phyloP scores from a whole-genome alignment of 2,113 vertebrate species.

The Corythornis vintsioides region DNA sequence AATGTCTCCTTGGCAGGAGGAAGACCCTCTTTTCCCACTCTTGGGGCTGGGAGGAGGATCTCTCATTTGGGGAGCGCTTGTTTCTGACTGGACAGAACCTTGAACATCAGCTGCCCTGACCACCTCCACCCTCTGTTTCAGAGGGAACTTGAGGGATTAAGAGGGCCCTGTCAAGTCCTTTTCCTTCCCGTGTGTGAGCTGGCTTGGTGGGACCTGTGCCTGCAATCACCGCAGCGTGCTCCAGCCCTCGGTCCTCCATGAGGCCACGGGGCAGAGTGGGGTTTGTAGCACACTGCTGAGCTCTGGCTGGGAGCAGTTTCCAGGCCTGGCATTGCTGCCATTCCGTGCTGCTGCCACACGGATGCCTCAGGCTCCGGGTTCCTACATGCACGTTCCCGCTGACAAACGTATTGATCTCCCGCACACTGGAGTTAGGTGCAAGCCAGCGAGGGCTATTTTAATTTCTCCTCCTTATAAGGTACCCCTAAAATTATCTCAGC shows the following conservation, averaged over 20 bases:
- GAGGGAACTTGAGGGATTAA: background rate
- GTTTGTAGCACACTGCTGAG: background rate
- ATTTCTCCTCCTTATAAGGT: conserved; percentile 70
- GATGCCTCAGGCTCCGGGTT: background rate
- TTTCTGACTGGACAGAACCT: background rate
- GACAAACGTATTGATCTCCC: conserved; percentile 30
- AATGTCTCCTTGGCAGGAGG: background rate
- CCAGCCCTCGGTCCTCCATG: background rate
- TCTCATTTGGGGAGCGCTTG: background rate
- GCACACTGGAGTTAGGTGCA: background rate
- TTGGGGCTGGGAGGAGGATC: background rate
- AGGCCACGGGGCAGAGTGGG: background rate
- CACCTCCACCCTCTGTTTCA: background rate
- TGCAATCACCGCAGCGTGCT: background rate
- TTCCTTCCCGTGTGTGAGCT: background rate
- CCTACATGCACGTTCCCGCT: background rate
- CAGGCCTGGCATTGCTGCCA: background rate
- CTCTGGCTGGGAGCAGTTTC: background rate
- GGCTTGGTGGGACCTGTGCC: background rate
- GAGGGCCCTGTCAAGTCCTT: background rate
- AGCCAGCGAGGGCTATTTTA: conserved; percentile 58
- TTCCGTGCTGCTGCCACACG: background rate
- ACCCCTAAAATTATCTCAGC: conserved; percentile 35
- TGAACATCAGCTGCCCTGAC: background rate
- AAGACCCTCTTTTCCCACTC: background rate